Conservation (phyloP, 2,797 vertebrate species). For the Rhinoraja longicauda region DNA sequence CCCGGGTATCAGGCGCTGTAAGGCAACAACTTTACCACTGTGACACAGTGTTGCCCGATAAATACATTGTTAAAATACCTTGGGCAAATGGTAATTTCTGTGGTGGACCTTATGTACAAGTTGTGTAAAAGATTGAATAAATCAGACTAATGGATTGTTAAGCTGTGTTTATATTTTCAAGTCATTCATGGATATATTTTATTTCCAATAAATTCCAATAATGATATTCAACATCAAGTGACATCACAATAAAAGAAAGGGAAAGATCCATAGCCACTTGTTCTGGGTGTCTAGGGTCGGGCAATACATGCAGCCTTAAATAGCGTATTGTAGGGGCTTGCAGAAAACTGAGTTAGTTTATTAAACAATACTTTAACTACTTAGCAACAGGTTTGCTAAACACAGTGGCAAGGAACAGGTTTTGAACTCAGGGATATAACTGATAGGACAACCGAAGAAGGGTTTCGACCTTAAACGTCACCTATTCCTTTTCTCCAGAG, state of each 20-base stretch:
- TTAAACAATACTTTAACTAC: no score
- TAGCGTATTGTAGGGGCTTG: no score
- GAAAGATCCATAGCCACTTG: no score
- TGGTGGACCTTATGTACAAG: background rate
- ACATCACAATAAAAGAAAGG: background rate
- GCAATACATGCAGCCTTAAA: background rate
- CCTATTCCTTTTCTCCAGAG: no score
- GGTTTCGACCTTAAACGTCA: no score
- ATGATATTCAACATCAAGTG: background rate
- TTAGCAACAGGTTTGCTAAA: no score
- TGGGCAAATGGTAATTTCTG: background rate
- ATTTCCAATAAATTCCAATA: background rate
- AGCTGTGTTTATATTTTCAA: background rate
- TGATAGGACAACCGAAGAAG: no score
- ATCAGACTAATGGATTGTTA: background rate
- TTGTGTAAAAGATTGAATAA: background rate
- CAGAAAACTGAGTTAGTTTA: no score
- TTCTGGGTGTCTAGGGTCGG: background rate
- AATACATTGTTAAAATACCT: background rate
- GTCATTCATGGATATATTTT: background rate
- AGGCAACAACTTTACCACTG: no score
- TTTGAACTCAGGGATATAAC: no score
- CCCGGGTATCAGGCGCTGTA: no score
- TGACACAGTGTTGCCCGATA: background rate
- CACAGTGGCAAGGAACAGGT: no score